Conservation (phyloP, 2,888 invertebrate genomes). For the Leptopilina drosophilae region DNA sequence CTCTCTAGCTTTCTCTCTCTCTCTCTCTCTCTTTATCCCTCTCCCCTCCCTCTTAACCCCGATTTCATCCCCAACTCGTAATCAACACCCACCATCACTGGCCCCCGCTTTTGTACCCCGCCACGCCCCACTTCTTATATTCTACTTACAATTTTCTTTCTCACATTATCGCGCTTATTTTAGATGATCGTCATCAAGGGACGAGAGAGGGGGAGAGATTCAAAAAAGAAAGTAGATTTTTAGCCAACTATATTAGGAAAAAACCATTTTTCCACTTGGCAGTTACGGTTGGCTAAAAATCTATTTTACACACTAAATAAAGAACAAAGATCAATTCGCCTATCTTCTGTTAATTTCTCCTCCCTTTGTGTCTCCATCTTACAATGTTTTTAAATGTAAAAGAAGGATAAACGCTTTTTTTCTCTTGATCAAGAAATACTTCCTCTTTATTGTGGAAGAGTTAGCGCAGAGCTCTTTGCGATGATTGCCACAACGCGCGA, state of each 20-base stretch:
- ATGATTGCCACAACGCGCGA: slow-evolving; percentile 20
- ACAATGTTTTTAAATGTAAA: too few relatives aligned
- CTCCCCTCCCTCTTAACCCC: slow-evolving; percentile 45
- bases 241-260: too few relatives aligned
- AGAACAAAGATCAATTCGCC: too few relatives aligned
- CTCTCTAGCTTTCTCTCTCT: too few relatives aligned
- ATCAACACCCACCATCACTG: slow-evolving; percentile 45
- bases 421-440: slow-evolving; percentile 9
- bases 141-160: too few relatives aligned
- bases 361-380: too few relatives aligned
- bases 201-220: too few relatives aligned
- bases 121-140: neutral
- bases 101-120: slow-evolving; percentile 44
- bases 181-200: neutral
- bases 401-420: neutral
- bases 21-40: neutral
- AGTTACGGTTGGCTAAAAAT: too few relatives aligned
- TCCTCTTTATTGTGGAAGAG: neutral
- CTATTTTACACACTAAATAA: too few relatives aligned
- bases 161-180: slow-evolving; percentile 14
- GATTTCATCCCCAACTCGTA: slow-evolving; percentile 44
- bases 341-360: too few relatives aligned
- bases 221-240: neutral
- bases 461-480: slow-evolving; percentile 5
- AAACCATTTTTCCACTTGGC: too few relatives aligned